Percentiles rank a stretch among this genome's conserved stretches.
These are phyloP conservation scores for Bos indicus DNA, from an alignment of 2,113 vertebrate species.

Conservation along the genomic window DNA sequence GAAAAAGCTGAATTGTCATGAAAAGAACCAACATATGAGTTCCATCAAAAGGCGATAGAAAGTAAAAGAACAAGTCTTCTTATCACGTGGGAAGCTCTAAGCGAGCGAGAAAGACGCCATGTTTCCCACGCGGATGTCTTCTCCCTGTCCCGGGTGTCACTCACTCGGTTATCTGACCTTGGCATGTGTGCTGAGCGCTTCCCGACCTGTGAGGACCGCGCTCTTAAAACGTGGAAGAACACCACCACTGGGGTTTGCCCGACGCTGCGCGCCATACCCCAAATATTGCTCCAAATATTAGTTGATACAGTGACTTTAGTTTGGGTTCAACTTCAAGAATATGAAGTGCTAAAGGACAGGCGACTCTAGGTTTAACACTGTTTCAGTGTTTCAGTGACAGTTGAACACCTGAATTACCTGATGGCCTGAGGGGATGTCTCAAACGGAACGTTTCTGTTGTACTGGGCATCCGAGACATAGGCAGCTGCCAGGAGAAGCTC, in stretches of 20 bases:
- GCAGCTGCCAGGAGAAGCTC: slow-evolving; percentile 88
- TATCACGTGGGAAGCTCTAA: not conserved
- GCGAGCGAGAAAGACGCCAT: not conserved
- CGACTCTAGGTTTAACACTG: no score
- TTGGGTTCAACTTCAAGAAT: not conserved
- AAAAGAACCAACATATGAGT: not conserved
- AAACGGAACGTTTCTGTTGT: slow-evolving; percentile 93
- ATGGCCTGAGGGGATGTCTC: slow-evolving; percentile 87
- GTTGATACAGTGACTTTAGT: not conserved
- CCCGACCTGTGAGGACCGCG: not conserved
- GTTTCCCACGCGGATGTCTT: not conserved
- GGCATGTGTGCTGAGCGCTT: not conserved
- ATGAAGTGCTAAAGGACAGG: not conserved
- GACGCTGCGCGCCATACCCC: not conserved
- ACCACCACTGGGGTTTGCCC: not conserved
- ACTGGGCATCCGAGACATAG: slow-evolving; percentile 93
- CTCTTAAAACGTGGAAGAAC: not conserved
- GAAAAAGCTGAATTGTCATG: not conserved
- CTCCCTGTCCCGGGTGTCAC: accelerated
- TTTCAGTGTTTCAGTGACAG: not conserved
- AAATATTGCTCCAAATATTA: not conserved
- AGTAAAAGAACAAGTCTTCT: not conserved
- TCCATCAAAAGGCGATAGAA: not conserved
- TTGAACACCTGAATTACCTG: slow-evolving; percentile 80
- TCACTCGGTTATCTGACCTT: not conserved